A percentile compares a stretch with the other conserved stretches of the same genome.
These are phyloP conservation scores for Anguilla pacifica DNA, from an alignment of 2,797 vertebrate genomes.

Conservation along the genomic window DNA sequence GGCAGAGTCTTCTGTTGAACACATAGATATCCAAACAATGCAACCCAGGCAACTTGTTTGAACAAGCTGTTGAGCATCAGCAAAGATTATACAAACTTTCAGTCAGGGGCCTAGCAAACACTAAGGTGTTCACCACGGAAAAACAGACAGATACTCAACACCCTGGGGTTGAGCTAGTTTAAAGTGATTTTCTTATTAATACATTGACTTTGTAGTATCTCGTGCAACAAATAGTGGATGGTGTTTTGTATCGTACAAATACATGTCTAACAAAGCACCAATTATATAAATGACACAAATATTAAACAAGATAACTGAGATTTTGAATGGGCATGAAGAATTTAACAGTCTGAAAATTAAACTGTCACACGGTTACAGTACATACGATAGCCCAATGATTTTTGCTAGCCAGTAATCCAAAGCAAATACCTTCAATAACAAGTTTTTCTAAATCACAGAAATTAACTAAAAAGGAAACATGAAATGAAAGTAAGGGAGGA, in stretches of 20 bases:
- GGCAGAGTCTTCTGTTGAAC: background rate
- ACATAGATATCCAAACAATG: background rate
- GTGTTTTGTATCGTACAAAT: background rate
- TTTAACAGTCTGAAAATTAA: too few species aligned
- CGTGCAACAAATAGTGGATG: background rate
- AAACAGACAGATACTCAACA: background rate
- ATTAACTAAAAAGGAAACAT: background rate
- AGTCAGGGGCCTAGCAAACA: background rate
- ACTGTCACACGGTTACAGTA: background rate
- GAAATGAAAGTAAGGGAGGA: too few species aligned
- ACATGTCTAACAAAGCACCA: background rate
- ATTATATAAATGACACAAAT: background rate
- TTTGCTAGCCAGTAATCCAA: background rate
- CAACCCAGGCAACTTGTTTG: background rate
- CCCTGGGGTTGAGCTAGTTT: conserved; percentile 1
- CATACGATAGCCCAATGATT: background rate
- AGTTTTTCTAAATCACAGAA: background rate
- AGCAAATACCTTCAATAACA: background rate
- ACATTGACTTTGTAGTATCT: background rate
- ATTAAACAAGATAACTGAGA: too few species aligned
- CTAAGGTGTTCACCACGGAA: background rate
- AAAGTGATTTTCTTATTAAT: conserved; percentile 34
- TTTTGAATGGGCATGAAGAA: too few species aligned
- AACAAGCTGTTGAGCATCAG: background rate
- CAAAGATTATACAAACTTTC: background rate